These are phyloP conservation scores for Agrotis puta DNA, from an alignment of 2,888 invertebrate genomes.

Conservation along the genomic window DNA sequence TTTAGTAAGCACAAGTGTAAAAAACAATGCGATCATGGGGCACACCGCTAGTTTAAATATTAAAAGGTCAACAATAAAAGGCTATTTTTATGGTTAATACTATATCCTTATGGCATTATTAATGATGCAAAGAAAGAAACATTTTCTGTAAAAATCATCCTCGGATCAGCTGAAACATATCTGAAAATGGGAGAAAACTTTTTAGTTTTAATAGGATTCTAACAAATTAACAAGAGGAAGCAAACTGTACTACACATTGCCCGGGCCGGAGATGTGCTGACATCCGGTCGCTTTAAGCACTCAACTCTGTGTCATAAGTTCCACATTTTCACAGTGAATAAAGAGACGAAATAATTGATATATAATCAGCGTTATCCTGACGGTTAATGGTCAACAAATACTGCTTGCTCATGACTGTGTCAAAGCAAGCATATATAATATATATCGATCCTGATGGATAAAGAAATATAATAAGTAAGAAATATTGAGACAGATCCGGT, in stretches of 20 bases:
- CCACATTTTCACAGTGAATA: neutral
- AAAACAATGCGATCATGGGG: too few species aligned
- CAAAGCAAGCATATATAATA: too few species aligned
- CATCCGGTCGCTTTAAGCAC: neutral
- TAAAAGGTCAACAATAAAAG: too few species aligned
- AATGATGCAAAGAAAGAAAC: neutral
- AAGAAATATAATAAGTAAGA: neutral
- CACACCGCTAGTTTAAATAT: too few species aligned
- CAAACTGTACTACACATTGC: neutral
- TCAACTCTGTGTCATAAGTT: neutral
- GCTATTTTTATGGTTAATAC: too few species aligned
- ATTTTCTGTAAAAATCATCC: too few species aligned
- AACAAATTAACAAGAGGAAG: constrained; percentile 9
- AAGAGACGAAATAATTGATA: neutral
- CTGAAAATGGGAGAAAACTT: neutral
- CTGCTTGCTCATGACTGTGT: too few species aligned
- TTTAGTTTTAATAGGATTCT: neutral
- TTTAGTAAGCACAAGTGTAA: too few species aligned
- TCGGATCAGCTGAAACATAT: neutral
- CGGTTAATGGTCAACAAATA: neutral
- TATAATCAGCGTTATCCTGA: neutral
- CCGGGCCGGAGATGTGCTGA: neutral
- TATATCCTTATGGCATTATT: too few species aligned
- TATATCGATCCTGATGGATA: too few species aligned
- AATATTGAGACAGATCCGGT: neutral